Evolutionary conservation across 1,140 invertebrate genomes (phyloP), one percentile per base, ranked within the genome.

Genomic region (Cyphomyrmex costatus): DNA sequence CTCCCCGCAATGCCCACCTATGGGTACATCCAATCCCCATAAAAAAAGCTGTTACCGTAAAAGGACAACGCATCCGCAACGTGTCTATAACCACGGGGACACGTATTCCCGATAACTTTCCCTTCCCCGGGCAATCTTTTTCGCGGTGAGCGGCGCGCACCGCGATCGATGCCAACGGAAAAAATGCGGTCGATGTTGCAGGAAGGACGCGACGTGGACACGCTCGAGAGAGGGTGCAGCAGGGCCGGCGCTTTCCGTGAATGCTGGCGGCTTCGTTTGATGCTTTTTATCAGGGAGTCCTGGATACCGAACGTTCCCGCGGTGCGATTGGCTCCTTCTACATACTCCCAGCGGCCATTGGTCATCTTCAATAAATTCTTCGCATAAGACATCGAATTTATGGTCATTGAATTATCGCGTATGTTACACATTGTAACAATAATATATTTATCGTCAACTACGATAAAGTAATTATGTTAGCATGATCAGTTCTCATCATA

Each of bases 191-290:
- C 90, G 90, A 91, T 89, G 89, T 88, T 84, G 89, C 88, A 91
- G 83, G 82, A 90, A 91, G 83, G 90, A 90, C 82, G 86, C 86
- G 68, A 86, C 78, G 80, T 90, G 86, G 88, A 90, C 86, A 90
- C 86, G 89, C 76, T 88, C 73, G 86, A 90, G 83, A 85, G 89
- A 88, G 89, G 89, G 89, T 90, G 88, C 88, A 88, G 79, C 71
- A 88, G 89, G 76, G 77, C 68, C 90, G 86, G 58, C 79, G 89
- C 87, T 92, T 92, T 92, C 91, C 90, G 83, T 92, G 90, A 92
- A 92, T 88, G 90, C 85, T 66, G 86, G 89, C 92, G 92, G 92
- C 91, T 83, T 89, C 90, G 90, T 93, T 93, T 93, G 92, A 93
- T 92, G 91, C 83, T 93, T 93, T 93, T 93, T 93, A 91, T 71